Base-by-base conservation (phyloP, 1,140 invertebrate species). In the Neuroterus valhalla region DNA sequence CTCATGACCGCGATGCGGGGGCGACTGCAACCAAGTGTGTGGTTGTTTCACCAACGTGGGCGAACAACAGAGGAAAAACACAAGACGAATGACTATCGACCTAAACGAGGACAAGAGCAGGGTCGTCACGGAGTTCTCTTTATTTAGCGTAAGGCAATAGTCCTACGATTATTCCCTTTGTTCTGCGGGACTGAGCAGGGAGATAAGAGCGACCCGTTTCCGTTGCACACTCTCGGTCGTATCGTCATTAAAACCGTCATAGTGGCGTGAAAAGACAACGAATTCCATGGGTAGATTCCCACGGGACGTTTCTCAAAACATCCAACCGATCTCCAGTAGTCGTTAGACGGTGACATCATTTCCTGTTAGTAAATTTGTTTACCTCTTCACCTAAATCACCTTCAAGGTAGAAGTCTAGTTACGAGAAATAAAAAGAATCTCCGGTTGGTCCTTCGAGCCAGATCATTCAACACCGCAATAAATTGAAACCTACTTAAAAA, bases 1-100 rank as follows among this genome's bases (percentile, higher is more conserved):
- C 75, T 77, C 75, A 77, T 71, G 75, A 77, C 55, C 55, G 26
- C 55, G 8, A 62, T 62, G 55, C 55, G 55, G 55, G 55, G 55
- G 55, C 55, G 55, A 62, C n/a, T 48, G 17, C 46, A n/a, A 31
- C 12, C 14, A 5, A 38, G 55, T 62, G 26, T 62, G 26, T 62
- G 14, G 26, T 31, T 62, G 26, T 23, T 62, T 62, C 12, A 23
- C 23, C 55, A 62, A 62, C 55, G 55, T 62, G 55, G 55, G 26
- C 55, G 55, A 62, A 38, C 55, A 62, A n/a, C 4, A 62, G 55
- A 31, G 23, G 31, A 31, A 62, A 31, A 11, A 26, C 50, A 52
- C 50, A 52, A 38, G 31, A 38, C 4, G 31, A 38, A 8, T 38
- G 31, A 38, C 31, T 38, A 38, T 38, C 31, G 31, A 38, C 17